phyloP scores from a whole-genome alignment of 2,113 vertebrate species.

The Apus apus region DNA sequence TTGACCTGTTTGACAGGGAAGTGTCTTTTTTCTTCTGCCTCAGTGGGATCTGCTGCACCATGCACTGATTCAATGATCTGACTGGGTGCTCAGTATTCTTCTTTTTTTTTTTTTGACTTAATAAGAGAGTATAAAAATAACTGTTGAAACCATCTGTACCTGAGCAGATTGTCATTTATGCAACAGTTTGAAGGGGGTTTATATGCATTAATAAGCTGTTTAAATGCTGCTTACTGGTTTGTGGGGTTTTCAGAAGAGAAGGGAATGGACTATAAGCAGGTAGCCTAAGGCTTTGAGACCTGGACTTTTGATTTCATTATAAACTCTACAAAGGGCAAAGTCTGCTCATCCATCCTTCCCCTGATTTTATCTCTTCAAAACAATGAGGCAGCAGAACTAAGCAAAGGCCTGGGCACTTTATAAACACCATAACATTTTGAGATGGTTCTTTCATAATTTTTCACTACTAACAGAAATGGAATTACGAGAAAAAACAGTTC shows the following conservation, averaged over 20 bases:
- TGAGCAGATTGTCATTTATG: slow-evolving; percentile 55
- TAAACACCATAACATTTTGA: not conserved
- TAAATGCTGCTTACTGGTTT: not conserved
- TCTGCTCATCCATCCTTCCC: not conserved
- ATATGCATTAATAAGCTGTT: not conserved
- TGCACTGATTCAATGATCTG: slow-evolving; percentile 28
- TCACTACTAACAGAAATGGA: not conserved
- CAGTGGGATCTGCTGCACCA: not conserved
- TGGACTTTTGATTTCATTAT: not conserved
- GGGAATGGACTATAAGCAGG: not conserved
- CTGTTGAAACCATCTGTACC: slow-evolving; percentile 59
- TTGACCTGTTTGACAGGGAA: not conserved
- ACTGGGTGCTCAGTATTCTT: not conserved
- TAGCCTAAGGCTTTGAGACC: not conserved
- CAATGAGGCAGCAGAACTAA: not conserved
- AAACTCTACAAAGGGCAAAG: not conserved
- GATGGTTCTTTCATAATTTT: not conserved
- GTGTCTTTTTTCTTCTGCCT: not conserved
- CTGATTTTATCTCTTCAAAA: not conserved
- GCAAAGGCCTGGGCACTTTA: not conserved
- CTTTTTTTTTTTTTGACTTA: slow-evolving; percentile 1
- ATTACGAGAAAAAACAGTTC: not conserved
- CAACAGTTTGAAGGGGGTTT: slow-evolving; percentile 20
- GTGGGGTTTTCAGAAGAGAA: not conserved
- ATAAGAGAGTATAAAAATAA: slow-evolving; percentile 30